phyloP scores from a whole-genome alignment of 2,888 invertebrate genomes.

The Pseudococcus jackbeardsleyi region DNA sequence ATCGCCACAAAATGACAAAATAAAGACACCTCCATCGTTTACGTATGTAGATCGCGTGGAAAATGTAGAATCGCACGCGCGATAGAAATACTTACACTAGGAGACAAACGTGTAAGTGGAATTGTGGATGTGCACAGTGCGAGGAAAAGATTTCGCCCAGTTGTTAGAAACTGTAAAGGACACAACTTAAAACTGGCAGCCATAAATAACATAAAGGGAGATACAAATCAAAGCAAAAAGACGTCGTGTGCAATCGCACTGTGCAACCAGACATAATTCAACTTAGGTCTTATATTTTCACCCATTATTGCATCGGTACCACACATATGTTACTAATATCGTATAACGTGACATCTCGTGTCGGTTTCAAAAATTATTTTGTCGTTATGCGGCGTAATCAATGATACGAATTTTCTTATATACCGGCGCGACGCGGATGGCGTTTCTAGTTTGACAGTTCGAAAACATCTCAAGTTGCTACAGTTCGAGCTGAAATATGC shows the following conservation, averaged over 20 bases:
- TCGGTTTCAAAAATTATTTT: constrained; percentile 26
- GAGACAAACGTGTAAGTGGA: neutral
- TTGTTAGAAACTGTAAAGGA: constrained; percentile 47
- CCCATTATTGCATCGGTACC: constrained; percentile 58
- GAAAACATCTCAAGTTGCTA: neutral
- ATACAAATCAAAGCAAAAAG: constrained; percentile 61
- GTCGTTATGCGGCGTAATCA: constrained; percentile 34
- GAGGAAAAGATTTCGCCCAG: constrained; percentile 32
- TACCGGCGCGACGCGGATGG: neutral
- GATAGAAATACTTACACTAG: neutral
- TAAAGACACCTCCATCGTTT: neutral
- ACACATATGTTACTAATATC: constrained; percentile 53
- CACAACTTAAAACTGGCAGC: constrained; percentile 54
- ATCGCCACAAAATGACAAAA: neutral
- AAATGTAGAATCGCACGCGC: neutral
- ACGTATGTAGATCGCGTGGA: neutral
- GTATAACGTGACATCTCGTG: constrained; percentile 33
- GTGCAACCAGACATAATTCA: constrained; percentile 59
- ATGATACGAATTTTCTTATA: constrained; percentile 36
- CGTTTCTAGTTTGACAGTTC: neutral
- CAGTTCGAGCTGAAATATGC: neutral
- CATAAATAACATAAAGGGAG: constrained; percentile 60
- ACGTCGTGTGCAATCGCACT: constrained; percentile 60
- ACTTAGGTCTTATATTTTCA: constrained; percentile 46
- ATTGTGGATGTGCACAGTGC: neutral